Conservation (phyloP, 2,113 vertebrate species). For the Sinocyclocheilus anophthalmus region DNA sequence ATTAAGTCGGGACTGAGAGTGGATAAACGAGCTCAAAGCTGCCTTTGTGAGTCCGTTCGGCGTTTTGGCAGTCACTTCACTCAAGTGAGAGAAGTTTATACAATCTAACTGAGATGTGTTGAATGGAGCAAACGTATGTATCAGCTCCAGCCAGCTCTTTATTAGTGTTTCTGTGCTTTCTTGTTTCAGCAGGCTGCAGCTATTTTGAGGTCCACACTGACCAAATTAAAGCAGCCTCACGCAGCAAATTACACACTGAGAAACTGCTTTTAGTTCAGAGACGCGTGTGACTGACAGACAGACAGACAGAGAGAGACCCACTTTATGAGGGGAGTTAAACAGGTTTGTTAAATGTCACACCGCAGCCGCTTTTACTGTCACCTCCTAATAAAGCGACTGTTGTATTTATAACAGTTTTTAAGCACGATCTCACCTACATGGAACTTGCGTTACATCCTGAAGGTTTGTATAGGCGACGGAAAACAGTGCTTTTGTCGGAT, state of each 20-base stretch:
- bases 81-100: background rate
- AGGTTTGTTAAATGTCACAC: conserved; percentile 68
- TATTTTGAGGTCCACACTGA: background rate
- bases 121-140: background rate
- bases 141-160: background rate
- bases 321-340: conserved; percentile 46
- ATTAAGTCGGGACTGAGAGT: conserved; percentile 16
- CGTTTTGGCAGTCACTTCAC: conserved; percentile 7
- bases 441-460: conserved; percentile 71
- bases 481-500: conserved; percentile 49
- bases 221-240: conserved; percentile 18
- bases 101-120: background rate
- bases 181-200: background rate
- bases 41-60: background rate
- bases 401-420: conserved; percentile 61
- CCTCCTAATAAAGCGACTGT: conserved; percentile 2
- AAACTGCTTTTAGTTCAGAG: conserved; percentile 14
- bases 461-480: conserved; percentile 36
- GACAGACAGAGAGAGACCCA: background rate
- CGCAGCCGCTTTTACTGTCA: conserved; percentile 49
- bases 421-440: conserved; percentile 82
- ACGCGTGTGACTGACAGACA: background rate
- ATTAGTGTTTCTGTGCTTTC: background rate
- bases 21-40: conserved; percentile 11
- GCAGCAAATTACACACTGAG: conserved; percentile 6